Base-by-base conservation (phyloP, 2,888 invertebrate species). In the Limnephilus lunatus region DNA sequence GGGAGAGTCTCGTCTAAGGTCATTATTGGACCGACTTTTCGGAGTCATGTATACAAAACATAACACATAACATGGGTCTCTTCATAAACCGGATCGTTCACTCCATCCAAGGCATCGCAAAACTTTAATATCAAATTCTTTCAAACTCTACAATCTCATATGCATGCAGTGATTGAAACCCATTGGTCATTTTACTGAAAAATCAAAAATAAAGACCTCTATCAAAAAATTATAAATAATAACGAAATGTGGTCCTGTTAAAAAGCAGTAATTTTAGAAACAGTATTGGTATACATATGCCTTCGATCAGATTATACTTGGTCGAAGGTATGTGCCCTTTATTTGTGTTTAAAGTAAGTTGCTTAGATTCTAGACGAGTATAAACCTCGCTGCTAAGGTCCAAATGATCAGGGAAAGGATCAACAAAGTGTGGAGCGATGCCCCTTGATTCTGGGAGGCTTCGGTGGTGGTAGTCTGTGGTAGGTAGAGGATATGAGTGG, bases 401-500 rank as follows among this genome's bases (percentile, higher is more conserved):
- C 90, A 91, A 81, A 90, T 19, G 39, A 39, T 31, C 19, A 90
- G 90, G 12, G 44, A 91, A 30, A 91, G n/a, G 32, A 90, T 53
- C n/a, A 91, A 44, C 15, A 48, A 81, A 82, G 68, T 30, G 19
- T 91, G 90, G 15, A 44, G 32, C 30, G 81, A 85, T 39, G 39
- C 35, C 14, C 92, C 92, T n/a, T 83, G n/a, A 35, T 91, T 93
- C 68, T 91, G 91, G 19, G 89, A 44, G 31, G 82, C 15, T 35
- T 92, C 39, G 14, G 93, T 91, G 7, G 93, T 92, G 32, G 90
- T 90, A 19, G 86, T 90, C n/a, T 53, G 82, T 12, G 90, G 82
- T 3, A 82, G 32, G 39, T 92, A 85, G 9, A 91, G 48, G 48
- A 44, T 80, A 9, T 80, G 44, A 35, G 93, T 83, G 9, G 92